Conservation (phyloP, 92 coral and sea anemone genomes). For the Epizoanthus fatuus region DNA sequence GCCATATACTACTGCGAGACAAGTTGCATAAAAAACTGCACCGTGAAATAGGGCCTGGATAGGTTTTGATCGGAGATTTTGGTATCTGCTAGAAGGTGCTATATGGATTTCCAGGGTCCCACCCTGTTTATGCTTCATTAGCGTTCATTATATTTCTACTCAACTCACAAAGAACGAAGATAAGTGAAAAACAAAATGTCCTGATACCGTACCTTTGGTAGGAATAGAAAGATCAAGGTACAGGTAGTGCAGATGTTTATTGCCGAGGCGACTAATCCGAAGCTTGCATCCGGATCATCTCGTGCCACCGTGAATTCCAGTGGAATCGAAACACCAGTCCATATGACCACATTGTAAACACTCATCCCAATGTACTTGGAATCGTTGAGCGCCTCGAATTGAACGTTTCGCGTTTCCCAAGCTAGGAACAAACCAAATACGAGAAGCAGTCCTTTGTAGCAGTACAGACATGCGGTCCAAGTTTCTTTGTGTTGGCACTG, state of each 20-base stretch:
- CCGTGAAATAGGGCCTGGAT: too few species aligned
- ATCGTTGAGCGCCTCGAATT: constrained; percentile 75
- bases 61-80: not conserved
- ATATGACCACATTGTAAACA: constrained; percentile 80
- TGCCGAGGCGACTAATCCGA: constrained; percentile 58
- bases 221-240: constrained; percentile 71
- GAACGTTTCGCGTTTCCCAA: constrained; percentile 87
- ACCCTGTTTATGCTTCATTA: too few species aligned
- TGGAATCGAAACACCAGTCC: constrained; percentile 51
- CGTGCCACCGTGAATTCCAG: constrained; percentile 51
- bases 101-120: not conserved
- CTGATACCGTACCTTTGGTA: constrained; percentile 73
- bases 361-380: constrained; percentile 80
- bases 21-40: too few species aligned
- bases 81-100: not conserved
- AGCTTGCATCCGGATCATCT: constrained; percentile 44
- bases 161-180: not conserved
- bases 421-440: constrained; percentile 80
- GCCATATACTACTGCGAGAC: too few species aligned
- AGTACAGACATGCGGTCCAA: constrained; percentile 53
- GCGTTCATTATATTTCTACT: not conserved
- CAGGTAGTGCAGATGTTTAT: constrained; percentile 73
- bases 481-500: constrained; percentile 12
- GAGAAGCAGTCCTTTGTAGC: constrained; percentile 69
- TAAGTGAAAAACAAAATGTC: not conserved